Conservation (phyloP, 2,888 invertebrate species). For the Petrophora chlorosata region DNA sequence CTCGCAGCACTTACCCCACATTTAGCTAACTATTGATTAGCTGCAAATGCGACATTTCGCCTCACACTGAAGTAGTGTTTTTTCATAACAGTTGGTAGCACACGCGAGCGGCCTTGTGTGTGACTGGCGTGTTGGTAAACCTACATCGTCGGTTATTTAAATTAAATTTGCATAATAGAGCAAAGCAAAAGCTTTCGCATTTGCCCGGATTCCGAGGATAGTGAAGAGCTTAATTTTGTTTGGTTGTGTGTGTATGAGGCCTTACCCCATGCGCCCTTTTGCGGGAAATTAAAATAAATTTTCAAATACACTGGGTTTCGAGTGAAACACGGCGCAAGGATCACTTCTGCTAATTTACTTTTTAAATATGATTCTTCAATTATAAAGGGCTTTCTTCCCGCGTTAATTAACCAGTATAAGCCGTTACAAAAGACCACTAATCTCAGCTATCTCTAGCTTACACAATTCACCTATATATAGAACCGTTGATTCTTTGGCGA, state of each 20-base stretch:
- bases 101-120: slow-evolving; percentile 26
- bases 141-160: slow-evolving; percentile 61
- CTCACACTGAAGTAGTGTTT: slow-evolving; percentile 22
- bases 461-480: slow-evolving; percentile 21
- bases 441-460: too few species aligned
- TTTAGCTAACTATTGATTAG: slow-evolving; percentile 28
- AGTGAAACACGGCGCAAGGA: slow-evolving; percentile 4
- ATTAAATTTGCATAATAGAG: slow-evolving; percentile 68
- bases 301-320: slow-evolving; percentile 4
- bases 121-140: slow-evolving; percentile 40
- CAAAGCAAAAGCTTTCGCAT: slow-evolving; percentile 61
- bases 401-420: slow-evolving; percentile 3
- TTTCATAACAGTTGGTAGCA: slow-evolving; percentile 22
- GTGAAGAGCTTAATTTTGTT: slow-evolving; percentile 33
- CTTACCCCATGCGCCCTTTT: slow-evolving; percentile 7
- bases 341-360: slow-evolving; percentile 5
- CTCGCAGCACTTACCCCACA: slow-evolving; percentile 9
- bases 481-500: slow-evolving; percentile 37
- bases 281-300: slow-evolving; percentile 14
- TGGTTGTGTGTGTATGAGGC: slow-evolving; percentile 20
- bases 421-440: too few species aligned
- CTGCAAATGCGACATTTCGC: slow-evolving; percentile 32
- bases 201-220: slow-evolving; percentile 46
- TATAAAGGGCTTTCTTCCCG: too few species aligned
- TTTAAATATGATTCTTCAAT: too few species aligned